Conservation (phyloP, 2,797 vertebrate genomes). For the Phalloptychus januarius region DNA sequence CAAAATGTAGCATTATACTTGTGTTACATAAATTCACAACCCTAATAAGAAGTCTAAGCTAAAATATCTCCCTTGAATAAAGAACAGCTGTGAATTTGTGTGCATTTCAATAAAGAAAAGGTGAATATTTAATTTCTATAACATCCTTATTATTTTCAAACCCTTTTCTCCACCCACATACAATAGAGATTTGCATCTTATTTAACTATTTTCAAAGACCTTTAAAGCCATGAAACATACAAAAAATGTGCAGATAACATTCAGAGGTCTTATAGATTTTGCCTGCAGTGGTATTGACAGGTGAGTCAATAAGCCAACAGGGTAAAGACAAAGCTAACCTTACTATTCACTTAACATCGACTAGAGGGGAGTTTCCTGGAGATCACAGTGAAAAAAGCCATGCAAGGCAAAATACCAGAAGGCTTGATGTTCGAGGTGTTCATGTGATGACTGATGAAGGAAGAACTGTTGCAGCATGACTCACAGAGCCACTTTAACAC, state of each 20-base stretch:
- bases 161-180: not conserved
- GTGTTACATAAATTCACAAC: not conserved
- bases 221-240: slow-evolving; percentile 30
- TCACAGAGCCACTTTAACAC: not conserved
- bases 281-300: slow-evolving; percentile 72
- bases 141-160: not conserved
- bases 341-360: slow-evolving; percentile 78
- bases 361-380: slow-evolving; percentile 55
- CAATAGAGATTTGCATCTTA: not conserved
- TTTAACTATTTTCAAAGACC: slow-evolving; percentile 18
- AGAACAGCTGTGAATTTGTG: not conserved
- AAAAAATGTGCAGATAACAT: slow-evolving; percentile 61
- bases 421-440: slow-evolving; percentile 18
- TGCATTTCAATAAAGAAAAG: not conserved
- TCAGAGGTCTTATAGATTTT: slow-evolving; percentile 64
- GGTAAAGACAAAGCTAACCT: slow-evolving; percentile 65
- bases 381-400: slow-evolving; percentile 47
- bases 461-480: slow-evolving; percentile 14
- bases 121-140: not conserved
- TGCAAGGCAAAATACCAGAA: slow-evolving; percentile 28
- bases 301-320: slow-evolving; percentile 67
- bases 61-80: not conserved
- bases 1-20: not conserved
- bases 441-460: slow-evolving; percentile 26
- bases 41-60: not conserved